A percentile compares a stretch with the other conserved stretches of the same genome.
phyloP scores from a whole-genome alignment of 2,113 vertebrate genomes.

The Piprites chloris region DNA sequence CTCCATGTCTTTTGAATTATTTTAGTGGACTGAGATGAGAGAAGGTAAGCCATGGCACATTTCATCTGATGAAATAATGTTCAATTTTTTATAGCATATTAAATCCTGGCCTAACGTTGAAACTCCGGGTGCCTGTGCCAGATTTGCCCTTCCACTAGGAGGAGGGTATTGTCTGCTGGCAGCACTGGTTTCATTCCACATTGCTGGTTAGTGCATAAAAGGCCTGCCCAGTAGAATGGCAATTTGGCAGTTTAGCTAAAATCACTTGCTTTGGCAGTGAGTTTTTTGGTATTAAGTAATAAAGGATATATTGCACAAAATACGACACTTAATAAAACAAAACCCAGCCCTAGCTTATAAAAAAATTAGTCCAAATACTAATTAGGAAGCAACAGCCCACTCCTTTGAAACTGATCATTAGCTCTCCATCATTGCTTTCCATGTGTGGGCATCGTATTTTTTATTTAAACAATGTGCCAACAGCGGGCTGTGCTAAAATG shows the following conservation, averaged over 20 bases:
- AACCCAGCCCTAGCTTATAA: neutral
- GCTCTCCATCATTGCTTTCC: neutral
- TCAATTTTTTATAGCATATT: neutral
- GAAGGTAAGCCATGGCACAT: neutral
- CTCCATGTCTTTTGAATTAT: neutral
- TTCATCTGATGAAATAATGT: neutral
- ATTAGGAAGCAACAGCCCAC: neutral
- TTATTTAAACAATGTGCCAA: neutral
- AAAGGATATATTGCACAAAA: neutral
- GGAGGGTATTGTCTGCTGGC: neutral
- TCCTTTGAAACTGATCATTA: neutral
- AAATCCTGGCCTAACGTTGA: neutral
- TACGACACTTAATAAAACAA: neutral
- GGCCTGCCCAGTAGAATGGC: neutral
- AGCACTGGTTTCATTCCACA: neutral
- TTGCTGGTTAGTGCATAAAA: neutral
- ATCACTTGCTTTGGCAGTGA: neutral
- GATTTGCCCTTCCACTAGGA: neutral
- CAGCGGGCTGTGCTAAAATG: constrained; percentile 5
- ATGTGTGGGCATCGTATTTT: neutral
- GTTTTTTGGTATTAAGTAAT: neutral
- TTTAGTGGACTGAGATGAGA: neutral
- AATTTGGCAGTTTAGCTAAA: neutral
- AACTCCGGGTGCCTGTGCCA: neutral
- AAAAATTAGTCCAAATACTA: neutral